Percentiles rank a stretch among this genome's conserved stretches.
phyloP scores from a whole-genome alignment of 2,113 vertebrate genomes.

The Tupaia tana region DNA sequence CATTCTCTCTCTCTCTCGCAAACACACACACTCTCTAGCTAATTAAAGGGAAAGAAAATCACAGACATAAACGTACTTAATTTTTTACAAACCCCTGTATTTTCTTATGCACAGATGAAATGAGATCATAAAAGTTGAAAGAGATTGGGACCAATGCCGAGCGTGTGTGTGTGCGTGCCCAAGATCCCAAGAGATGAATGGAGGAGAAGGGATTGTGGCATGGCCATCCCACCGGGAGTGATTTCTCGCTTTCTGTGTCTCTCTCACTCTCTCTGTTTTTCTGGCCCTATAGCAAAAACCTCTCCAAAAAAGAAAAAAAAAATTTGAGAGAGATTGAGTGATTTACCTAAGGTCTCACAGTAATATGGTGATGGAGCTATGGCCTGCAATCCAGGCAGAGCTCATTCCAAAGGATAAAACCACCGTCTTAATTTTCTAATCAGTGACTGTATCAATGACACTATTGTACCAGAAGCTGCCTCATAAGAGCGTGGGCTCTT shows the following conservation, averaged over 20 bases:
- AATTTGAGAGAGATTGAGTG: background rate
- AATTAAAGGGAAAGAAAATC: too few relatives aligned
- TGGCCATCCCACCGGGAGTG: too few relatives aligned
- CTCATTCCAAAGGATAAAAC: background rate
- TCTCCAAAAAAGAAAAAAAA: background rate
- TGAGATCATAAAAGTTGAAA: background rate
- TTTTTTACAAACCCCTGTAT: slow-evolving; percentile 5
- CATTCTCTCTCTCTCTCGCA: too few relatives aligned
- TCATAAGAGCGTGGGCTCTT: background rate
- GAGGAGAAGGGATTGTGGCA: too few relatives aligned
- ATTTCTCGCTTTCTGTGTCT: too few relatives aligned
- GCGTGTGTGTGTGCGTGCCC: too few relatives aligned
- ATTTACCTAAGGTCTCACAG: background rate
- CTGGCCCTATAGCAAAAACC: too few relatives aligned
- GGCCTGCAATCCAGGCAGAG: background rate
- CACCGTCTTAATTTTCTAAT: background rate
- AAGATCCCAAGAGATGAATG: too few relatives aligned
- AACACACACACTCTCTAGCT: too few relatives aligned
- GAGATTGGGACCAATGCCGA: too few relatives aligned
- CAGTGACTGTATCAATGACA: background rate
- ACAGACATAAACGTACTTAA: too few relatives aligned
- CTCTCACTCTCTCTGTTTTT: too few relatives aligned
- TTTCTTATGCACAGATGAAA: background rate
- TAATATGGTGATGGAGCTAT: background rate
- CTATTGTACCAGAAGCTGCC: background rate